These are phyloP conservation scores for Camelus dromedarius DNA, from an alignment of 2,113 vertebrate genomes.

Conservation along the genomic window DNA sequence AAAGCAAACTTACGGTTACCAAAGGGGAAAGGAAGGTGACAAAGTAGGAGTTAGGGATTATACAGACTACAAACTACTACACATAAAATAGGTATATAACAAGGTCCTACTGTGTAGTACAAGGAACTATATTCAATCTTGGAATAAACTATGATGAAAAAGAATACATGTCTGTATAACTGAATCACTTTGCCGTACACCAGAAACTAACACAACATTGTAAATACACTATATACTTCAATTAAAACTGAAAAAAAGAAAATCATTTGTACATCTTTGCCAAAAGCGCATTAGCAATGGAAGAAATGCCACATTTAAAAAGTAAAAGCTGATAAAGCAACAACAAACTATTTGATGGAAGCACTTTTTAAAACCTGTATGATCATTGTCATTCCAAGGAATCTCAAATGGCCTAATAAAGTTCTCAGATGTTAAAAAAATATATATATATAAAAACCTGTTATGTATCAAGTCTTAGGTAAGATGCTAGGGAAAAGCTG, in stretches of 20 bases:
- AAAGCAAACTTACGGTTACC: too few relatives aligned
- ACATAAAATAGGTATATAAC: too few relatives aligned
- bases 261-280: neutral
- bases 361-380: conserved; percentile 1
- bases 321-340: conserved; percentile 30
- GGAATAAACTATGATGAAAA: too few relatives aligned
- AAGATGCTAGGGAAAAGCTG: neutral
- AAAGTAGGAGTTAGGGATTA: too few relatives aligned
- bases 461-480: neutral
- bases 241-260: neutral
- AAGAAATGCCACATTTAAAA: conserved; percentile 2
- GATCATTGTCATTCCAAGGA: conserved; percentile 2
- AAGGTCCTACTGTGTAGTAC: too few relatives aligned
- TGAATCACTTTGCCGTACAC: too few relatives aligned
- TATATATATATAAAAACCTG: neutral
- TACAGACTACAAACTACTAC: too few relatives aligned
- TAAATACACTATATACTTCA: too few relatives aligned
- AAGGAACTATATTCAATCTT: too few relatives aligned
- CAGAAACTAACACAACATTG: too few relatives aligned
- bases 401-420: neutral
- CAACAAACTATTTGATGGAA: neutral
- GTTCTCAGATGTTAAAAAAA: neutral
- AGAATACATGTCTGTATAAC: too few relatives aligned
- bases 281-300: conserved; percentile 54
- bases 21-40: too few relatives aligned